Base-by-base conservation (phyloP, 1,140 invertebrate genomes). In the Drosophila athabasca region DNA sequence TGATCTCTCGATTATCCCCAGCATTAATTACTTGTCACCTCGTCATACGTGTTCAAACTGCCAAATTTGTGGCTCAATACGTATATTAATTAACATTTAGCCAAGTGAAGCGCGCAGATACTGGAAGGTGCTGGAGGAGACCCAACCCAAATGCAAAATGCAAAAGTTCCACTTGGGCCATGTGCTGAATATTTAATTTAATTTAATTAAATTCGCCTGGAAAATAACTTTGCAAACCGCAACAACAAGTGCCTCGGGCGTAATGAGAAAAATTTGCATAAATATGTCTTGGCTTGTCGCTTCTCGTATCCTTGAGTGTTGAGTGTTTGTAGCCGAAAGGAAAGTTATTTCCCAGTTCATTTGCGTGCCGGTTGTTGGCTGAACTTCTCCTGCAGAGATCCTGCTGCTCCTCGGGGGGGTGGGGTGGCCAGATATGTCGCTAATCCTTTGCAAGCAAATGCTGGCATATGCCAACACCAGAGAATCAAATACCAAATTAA, bases 251-350 rank as follows among this genome's bases (percentile, higher is more conserved):
- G 49, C 45, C 68, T 35, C 26, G 43, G 31, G 64, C 58, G 83
- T 88, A 87, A 87, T 88, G 84, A 88, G 76, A 88, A 74, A 83
- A 79, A 88, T 88, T 88, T 88, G 83, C 83, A 88, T 88, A 88
- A 88, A 88, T 79, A 89, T 88, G 64, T 65, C 51, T 62, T 69
- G 71, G 46, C 64, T 76, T 61, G 61, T 67, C 51, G 19, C 44
- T 15, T 43, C 51, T 26, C 44, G 19, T 43, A 50, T 62, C 50
- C 64, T 11, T 39, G 35, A 11, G 64, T 69, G 64, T 69, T 39
- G 17, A 8, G n/a, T 11, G 31, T 29, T 50, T 84, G 81, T 84
- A 53, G 64, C 80, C 66, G 80, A 84, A 82, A 49, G 50, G 48
- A 82, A 82, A 75, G 57, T 62, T 71, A 76, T 73, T 59, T 55